Evolutionary conservation across 2,797 vertebrate genomes (phyloP).

Genomic region (Enteromius paludinosus): DNA sequence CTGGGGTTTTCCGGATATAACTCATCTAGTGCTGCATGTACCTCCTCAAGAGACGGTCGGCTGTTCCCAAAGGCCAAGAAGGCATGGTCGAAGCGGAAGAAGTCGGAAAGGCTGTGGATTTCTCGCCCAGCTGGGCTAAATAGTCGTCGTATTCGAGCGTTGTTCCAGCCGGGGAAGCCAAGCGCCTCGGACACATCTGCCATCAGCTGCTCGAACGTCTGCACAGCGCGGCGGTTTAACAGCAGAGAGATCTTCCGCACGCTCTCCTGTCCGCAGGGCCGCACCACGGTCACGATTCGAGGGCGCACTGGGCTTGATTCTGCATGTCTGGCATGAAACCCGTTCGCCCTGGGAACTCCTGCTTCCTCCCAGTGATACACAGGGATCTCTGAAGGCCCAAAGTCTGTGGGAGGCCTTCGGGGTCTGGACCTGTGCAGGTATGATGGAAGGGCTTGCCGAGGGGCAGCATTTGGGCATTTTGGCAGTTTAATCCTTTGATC

Average conservation of each 20-base stretch:
- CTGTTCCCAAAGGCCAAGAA: constrained; percentile 90
- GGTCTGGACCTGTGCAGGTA: constrained; percentile 37
- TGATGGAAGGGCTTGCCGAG: constrained; percentile 38
- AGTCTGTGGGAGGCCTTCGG: constrained; percentile 34
- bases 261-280: constrained; percentile 76
- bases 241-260: constrained; percentile 89
- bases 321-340: constrained; percentile 82
- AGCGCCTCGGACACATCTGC: constrained; percentile 93
- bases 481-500: constrained; percentile 54
- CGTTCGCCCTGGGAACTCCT: constrained; percentile 27
- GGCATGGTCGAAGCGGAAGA: constrained; percentile 89
- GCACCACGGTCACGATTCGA: constrained; percentile 90
- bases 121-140: constrained; percentile 90
- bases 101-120: constrained; percentile 88
- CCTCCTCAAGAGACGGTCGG: constrained; percentile 82
- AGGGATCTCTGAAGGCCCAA: constrained; percentile 31
- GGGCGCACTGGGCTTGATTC: constrained; percentile 89
- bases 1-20: constrained; percentile 84
- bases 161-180: constrained; percentile 92
- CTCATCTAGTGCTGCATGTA: constrained; percentile 88
- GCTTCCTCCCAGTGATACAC: constrained; percentile 41
- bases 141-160: constrained; percentile 87
- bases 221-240: constrained; percentile 89
- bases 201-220: constrained; percentile 92
- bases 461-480: constrained; percentile 42